Evolutionary conservation across 2,797 vertebrate species (phyloP), one percentile per base, ranked within the genome.

Genomic region (Erethizon dorsatum): DNA sequence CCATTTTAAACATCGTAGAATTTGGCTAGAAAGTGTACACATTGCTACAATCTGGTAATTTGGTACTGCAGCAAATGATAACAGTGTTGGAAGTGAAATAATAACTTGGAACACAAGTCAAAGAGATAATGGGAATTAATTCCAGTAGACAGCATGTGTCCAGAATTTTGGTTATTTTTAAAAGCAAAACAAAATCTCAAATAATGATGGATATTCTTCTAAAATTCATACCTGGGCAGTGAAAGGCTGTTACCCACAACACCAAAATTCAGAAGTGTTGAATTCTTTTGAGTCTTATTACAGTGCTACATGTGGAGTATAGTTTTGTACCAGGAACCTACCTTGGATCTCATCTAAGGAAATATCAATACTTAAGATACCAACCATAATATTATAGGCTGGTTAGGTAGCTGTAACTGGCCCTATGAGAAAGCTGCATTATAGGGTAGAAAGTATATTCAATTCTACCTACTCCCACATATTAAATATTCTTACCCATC

Each of bases 11-110:
- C 37, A 47, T 45, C 65, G 20, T 77, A 71, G 45, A 85, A 73
- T 77, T 50, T 85, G 47, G 63, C 20, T 47, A 91, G 75, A 83
- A 56, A 96, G n/a, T 67, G 37, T 86, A 41, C 33, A 69, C 61
- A 22, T 90, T 86, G 47, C 63, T 73, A 41, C 24, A 71, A 37
- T 54, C 31, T 89, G 15, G 45, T 54, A 65, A 77, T 61, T 10
- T 17, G 63, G 14, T 52, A 2, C 10, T 33, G 14, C 18, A 71
- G 28, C 14, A 50, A 92, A 92, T 33, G 15, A 26, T 13, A 88
- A 54, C 28, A 71, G 7, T 67, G 22, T n/a, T 69, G 52, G 54
- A 45, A 93, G 5, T 78, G 73, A 63, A 78, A 89, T 77, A 50
- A 69, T 71, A 69, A 87, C 41, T 10, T 84, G 33, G 9, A 71